Base-by-base conservation (phyloP, 1,140 invertebrate genomes). In the Drosophila micromelanica region DNA sequence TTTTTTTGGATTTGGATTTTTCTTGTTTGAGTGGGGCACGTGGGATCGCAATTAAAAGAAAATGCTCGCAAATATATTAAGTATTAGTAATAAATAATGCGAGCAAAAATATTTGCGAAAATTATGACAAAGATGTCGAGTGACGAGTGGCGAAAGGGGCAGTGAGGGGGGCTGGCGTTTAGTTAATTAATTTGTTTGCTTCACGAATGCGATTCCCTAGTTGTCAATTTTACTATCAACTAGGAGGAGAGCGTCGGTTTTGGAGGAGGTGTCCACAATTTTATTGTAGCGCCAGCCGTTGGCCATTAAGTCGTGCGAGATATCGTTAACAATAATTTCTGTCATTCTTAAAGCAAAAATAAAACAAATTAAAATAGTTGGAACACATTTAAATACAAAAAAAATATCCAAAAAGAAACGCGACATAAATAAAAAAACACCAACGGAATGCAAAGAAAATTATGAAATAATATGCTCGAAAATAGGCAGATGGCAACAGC, bases 361-460 rank as follows among this genome's bases (percentile, higher is more conserved):
- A 84, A 73, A 80, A 77, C 84, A 89, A 84, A 84, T 87, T 87
- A 89, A 89, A 87, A 87, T 82, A 87, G 82, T 82, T 87, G 67
- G 57, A 55, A 23, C 54, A 71, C 35, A 59, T 63, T 82, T 62
- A 67, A 72, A 79, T 35, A 32, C n/a, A 46, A 59, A 43, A 35
- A 32, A 60, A 35, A 46, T 27, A 43, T 38, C 40, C 55, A 51
- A 67, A 48, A 23, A 23, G n/a, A 4, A 54, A 17, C 1, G 17
- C 17, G 17, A 17, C 17, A 54, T 38, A 43, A 57, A 57, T 43
- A 57, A 73, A 43, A 43, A n/a, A 37, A 38, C 30, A 12, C 30
- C n/a, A 52, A 17, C 15, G 35, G 51, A 54, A 52, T 51, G 32
- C 13, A 62, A 40, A 46, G n/a, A 61, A 70, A 71, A 71, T 70